Conservation (phyloP, 2,797 vertebrate species). For the Aselliscus stoliczkanus region DNA sequence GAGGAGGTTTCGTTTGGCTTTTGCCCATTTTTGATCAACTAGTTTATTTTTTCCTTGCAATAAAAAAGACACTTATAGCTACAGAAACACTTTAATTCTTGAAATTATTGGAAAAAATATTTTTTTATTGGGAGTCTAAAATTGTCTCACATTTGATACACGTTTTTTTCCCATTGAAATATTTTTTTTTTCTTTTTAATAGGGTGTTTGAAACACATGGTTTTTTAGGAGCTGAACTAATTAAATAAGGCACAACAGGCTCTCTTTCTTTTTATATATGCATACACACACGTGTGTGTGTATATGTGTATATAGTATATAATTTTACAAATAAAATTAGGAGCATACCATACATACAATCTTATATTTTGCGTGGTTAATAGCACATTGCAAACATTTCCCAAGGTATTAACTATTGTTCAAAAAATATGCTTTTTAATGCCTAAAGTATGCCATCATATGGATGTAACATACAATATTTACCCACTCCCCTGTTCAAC, state of each 20-base stretch:
- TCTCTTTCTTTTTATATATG: background rate
- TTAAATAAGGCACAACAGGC: background rate
- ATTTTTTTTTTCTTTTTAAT: background rate
- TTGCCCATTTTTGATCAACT: background rate
- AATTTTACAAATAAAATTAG: conserved; percentile 14
- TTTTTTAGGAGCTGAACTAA: conserved; percentile 9
- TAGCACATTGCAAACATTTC: background rate
- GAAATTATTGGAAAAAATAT: background rate
- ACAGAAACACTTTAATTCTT: conserved; percentile 2
- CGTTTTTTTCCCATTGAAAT: background rate
- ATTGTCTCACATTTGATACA: background rate
- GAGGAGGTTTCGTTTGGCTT: background rate
- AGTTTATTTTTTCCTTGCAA: background rate
- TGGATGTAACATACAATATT: background rate
- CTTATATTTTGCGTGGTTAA: conserved; percentile 24
- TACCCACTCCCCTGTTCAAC: background rate
- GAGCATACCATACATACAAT: background rate
- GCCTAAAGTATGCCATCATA: background rate
- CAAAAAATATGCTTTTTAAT: background rate
- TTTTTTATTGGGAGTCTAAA: background rate
- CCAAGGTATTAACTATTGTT: background rate
- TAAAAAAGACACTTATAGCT: background rate
- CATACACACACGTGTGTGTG: background rate
- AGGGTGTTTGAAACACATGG: background rate
- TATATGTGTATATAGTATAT: background rate